Conservation (phyloP, 2,888 invertebrate genomes). For the Furcula furcula region DNA sequence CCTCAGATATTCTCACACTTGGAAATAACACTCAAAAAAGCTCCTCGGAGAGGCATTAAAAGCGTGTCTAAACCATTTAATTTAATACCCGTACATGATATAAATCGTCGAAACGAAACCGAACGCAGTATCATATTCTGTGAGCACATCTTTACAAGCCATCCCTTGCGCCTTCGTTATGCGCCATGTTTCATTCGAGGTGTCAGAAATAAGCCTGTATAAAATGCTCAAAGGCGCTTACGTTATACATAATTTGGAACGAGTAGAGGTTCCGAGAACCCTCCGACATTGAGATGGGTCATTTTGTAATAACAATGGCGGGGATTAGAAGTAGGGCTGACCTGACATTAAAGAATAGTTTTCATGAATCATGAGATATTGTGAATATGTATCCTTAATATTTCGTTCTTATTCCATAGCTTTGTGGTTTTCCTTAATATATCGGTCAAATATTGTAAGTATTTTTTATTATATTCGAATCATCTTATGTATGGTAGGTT, state of each 20-base stretch:
- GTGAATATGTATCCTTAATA: too few relatives aligned
- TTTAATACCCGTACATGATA: slow-evolving; percentile 31
- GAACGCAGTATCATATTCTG: slow-evolving; percentile 55
- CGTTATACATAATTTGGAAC: slow-evolving; percentile 41
- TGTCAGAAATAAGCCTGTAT: slow-evolving; percentile 76
- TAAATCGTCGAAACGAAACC: slow-evolving; percentile 42
- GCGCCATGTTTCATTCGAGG: slow-evolving; percentile 72
- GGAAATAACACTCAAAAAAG: neutral
- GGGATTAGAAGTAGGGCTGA: slow-evolving; percentile 48
- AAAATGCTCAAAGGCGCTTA: slow-evolving; percentile 66
- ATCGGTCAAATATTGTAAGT: slow-evolving; percentile 12
- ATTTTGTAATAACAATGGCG: slow-evolving; percentile 74
- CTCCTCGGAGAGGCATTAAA: slow-evolving; percentile 10
- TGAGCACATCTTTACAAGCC: slow-evolving; percentile 44
- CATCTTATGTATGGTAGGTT: slow-evolving; percentile 27
- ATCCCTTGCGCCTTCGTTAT: slow-evolving; percentile 54
- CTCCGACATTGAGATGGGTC: slow-evolving; percentile 79
- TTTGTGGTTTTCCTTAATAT: slow-evolving; percentile 15
- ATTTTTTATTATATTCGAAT: slow-evolving; percentile 10
- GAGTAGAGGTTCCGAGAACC: slow-evolving; percentile 60
- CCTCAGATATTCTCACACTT: neutral
- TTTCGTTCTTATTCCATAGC: slow-evolving; percentile 1
- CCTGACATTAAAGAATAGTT: slow-evolving; percentile 10
- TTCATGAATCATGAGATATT: slow-evolving; percentile 11
- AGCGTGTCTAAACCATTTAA: slow-evolving; percentile 29